These are phyloP conservation scores for Pachyseris speciosa DNA, from an alignment of 64 coral and sea anemone genomes.

Conservation along the genomic window DNA sequence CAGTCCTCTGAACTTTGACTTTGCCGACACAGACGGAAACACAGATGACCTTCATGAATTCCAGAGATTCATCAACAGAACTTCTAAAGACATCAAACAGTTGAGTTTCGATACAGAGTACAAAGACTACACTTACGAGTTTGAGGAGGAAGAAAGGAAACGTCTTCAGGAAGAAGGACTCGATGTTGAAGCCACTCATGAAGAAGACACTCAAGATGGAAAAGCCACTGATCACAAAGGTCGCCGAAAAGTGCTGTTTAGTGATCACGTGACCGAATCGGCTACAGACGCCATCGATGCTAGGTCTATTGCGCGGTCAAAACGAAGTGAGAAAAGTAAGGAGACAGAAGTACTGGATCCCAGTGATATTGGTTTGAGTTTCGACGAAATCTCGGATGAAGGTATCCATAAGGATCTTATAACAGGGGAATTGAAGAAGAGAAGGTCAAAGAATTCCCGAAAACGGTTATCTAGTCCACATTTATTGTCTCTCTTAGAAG, in stretches of 20 bases:
- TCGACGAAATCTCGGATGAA: constrained; percentile 10
- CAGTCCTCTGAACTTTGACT: constrained; percentile 89
- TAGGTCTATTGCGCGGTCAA: background rate
- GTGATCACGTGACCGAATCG: constrained; percentile 45
- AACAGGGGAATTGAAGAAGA: background rate
- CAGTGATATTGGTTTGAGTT: constrained; percentile 63
- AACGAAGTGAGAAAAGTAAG: background rate
- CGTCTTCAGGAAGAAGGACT: background rate
- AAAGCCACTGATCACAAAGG: background rate
- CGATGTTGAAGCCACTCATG: background rate
- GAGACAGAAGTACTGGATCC: constrained; percentile 46
- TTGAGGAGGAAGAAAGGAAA: constrained; percentile 30
- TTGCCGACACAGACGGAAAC: constrained; percentile 74
- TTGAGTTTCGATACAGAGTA: constrained; percentile 71
- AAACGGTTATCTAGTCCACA: background rate
- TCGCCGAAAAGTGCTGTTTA: constrained; percentile 20
- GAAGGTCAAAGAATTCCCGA: background rate
- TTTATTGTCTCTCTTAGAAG: background rate
- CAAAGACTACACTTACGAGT: constrained; percentile 69
- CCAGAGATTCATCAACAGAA: constrained; percentile 79
- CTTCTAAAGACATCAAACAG: constrained; percentile 77
- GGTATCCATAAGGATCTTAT: background rate
- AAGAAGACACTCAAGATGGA: background rate
- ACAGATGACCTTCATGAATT: constrained; percentile 79
- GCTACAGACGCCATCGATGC: constrained; percentile 36